These are phyloP conservation scores for Halichoeres trimaculatus DNA, from an alignment of 2,113 vertebrate genomes.

Conservation along the genomic window DNA sequence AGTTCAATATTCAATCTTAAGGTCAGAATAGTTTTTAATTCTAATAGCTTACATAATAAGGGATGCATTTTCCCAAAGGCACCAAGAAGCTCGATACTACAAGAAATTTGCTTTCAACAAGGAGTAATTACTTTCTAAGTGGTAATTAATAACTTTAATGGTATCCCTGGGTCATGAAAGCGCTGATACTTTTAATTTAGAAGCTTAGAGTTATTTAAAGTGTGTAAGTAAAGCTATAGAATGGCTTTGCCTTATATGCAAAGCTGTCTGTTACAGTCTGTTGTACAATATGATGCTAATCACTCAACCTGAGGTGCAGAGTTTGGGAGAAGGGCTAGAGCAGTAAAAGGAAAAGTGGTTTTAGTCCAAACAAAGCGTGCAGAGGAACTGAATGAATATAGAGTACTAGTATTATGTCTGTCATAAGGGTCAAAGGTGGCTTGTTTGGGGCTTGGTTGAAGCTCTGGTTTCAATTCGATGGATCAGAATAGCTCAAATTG, in stretches of 20 bases:
- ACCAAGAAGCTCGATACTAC: constrained; percentile 21
- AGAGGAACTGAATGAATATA: constrained; percentile 70
- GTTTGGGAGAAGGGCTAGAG: constrained; percentile 68
- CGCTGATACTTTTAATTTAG: constrained; percentile 57
- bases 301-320: constrained; percentile 65
- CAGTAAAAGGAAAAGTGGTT: constrained; percentile 66
- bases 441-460: constrained; percentile 78
- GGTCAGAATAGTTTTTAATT: constrained; percentile 60
- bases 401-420: constrained; percentile 71
- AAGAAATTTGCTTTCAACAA: constrained; percentile 53
- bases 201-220: constrained; percentile 53
- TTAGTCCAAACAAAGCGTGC: constrained; percentile 70
- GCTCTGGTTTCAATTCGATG: constrained; percentile 78
- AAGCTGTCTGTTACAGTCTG: constrained; percentile 59
- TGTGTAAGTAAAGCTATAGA: constrained; percentile 46
- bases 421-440: constrained; percentile 79
- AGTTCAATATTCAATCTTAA: constrained; percentile 59
- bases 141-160: constrained; percentile 70
- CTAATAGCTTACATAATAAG: constrained; percentile 45
- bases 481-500: constrained; percentile 86
- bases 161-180: constrained; percentile 65
- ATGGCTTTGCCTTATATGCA: constrained; percentile 28
- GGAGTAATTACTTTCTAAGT: constrained; percentile 67
- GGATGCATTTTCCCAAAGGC: constrained; percentile 49
- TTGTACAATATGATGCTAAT: constrained; percentile 66